A percentile compares a stretch with the other conserved stretches of the same genome.
Conservation (phyloP, 2,888 invertebrate genomes). For the Andricus quercusramuli region DNA sequence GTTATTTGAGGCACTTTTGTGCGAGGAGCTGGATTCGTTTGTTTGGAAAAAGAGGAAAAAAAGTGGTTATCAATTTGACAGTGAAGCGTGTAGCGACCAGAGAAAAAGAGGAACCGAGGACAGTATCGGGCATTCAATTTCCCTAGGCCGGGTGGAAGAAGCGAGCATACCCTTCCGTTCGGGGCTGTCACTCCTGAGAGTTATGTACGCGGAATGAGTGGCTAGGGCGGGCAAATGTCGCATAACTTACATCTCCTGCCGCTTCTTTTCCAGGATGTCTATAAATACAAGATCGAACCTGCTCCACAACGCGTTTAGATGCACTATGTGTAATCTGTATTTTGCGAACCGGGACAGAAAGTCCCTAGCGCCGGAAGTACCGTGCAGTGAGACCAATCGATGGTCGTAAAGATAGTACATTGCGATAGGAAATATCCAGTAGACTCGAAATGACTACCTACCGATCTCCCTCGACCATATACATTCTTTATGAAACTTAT, state of each 20-base stretch:
- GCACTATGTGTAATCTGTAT: conserved; percentile 25
- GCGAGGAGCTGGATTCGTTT: background rate
- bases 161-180: conserved; percentile 74
- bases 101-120: conserved; percentile 53
- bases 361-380: conserved; percentile 46
- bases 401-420: conserved; percentile 52
- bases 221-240: conserved; percentile 77
- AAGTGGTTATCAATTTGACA: conserved; percentile 75
- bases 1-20: background rate
- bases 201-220: conserved; percentile 77
- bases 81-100: conserved; percentile 60
- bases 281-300: conserved; percentile 66
- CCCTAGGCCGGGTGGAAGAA: conserved; percentile 64
- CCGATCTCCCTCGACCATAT: conserved; percentile 30
- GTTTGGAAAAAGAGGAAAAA: conserved; percentile 45
- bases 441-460: conserved; percentile 35
- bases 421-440: conserved; percentile 33
- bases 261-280: conserved; percentile 75
- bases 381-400: conserved; percentile 49
- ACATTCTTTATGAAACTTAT: conserved; percentile 36
- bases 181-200: conserved; percentile 75
- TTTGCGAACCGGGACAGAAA: conserved; percentile 50
- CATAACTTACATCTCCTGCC: conserved; percentile 70
- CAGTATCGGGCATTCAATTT: conserved; percentile 71
- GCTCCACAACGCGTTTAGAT: conserved; percentile 45